A percentile compares a stretch with the other conserved stretches of the same genome.
phyloP scores from a whole-genome alignment of 2,113 vertebrate genomes.

The Larimichthys crocea region DNA sequence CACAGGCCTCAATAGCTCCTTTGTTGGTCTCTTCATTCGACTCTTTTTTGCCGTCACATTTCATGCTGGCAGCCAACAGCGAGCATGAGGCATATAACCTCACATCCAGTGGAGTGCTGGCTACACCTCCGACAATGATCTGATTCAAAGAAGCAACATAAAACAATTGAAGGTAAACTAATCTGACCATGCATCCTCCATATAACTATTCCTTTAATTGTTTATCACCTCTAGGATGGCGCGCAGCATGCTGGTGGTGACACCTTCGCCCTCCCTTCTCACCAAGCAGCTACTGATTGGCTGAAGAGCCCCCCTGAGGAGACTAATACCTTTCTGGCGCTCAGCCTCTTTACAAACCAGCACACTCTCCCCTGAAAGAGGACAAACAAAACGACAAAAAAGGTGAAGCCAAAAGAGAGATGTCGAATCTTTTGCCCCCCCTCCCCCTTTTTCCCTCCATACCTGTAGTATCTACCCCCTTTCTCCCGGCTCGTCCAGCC shows the following conservation, averaged over 20 bases:
- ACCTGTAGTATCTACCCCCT: slow-evolving; percentile 94
- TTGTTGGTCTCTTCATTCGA: slow-evolving; percentile 62
- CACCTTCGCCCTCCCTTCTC: slow-evolving; percentile 88
- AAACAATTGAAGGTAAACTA: slow-evolving; percentile 17
- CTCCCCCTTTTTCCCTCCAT: not conserved
- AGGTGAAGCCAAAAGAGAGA: not conserved
- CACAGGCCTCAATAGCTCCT: slow-evolving; percentile 90
- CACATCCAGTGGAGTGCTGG: slow-evolving; percentile 91
- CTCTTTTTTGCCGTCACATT: slow-evolving; percentile 29
- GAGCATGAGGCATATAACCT: slow-evolving; percentile 91
- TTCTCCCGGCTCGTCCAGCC: slow-evolving; percentile 95
- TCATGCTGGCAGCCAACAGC: slow-evolving; percentile 88
- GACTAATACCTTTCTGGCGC: slow-evolving; percentile 89
- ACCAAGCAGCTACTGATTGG: slow-evolving; percentile 93
- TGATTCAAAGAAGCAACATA: slow-evolving; percentile 54
- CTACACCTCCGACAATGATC: slow-evolving; percentile 95
- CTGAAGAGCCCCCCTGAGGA: slow-evolving; percentile 90
- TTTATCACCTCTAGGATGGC: slow-evolving; percentile 93
- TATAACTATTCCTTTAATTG: not conserved
- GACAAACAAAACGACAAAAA: not conserved
- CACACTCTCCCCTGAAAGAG: slow-evolving; percentile 91
- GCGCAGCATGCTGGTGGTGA: slow-evolving; percentile 94
- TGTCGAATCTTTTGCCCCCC: not conserved
- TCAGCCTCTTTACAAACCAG: slow-evolving; percentile 94
- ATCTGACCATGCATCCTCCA: not conserved